Conservation (phyloP, 64 coral and sea anemone species). For the Trachythela sp. region DNA sequence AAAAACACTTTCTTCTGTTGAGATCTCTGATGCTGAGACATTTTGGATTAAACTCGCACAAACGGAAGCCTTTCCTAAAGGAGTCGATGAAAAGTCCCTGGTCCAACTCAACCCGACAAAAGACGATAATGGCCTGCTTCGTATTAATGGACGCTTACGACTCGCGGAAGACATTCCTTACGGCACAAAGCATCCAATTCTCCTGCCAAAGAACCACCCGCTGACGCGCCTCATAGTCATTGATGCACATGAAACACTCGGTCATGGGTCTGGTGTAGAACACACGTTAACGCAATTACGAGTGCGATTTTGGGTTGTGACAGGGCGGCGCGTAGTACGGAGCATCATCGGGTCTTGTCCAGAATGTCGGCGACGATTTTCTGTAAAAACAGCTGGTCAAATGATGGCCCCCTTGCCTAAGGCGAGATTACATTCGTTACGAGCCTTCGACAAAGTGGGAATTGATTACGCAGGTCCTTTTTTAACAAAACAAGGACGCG, state of each 20-base stretch:
- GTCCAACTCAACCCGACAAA: neutral
- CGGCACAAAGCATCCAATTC: conserved; percentile 20
- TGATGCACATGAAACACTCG: conserved; percentile 46
- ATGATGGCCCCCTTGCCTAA: too few species aligned
- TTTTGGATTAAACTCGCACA: neutral
- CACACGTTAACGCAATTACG: conserved; percentile 62
- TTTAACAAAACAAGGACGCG: too few species aligned
- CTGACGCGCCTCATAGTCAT: conserved; percentile 45
- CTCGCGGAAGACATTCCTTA: neutral
- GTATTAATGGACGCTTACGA: neutral
- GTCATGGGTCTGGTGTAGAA: conserved; percentile 54
- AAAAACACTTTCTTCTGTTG: neutral
- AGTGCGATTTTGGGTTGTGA: conserved; percentile 53
- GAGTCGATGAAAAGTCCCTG: neutral
- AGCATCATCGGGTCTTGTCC: too few species aligned
- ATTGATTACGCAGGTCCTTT: too few species aligned
- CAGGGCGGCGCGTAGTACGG: conserved; percentile 41
- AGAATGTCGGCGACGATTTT: too few species aligned
- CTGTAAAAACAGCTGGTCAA: too few species aligned
- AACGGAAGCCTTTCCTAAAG: neutral
- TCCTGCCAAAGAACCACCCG: conserved; percentile 50
- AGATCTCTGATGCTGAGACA: neutral
- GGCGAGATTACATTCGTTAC: too few species aligned
- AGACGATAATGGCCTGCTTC: neutral
- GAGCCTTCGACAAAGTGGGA: too few species aligned